phyloP scores from a whole-genome alignment of 2,888 invertebrate genomes.

The Agrypnus murinus region DNA sequence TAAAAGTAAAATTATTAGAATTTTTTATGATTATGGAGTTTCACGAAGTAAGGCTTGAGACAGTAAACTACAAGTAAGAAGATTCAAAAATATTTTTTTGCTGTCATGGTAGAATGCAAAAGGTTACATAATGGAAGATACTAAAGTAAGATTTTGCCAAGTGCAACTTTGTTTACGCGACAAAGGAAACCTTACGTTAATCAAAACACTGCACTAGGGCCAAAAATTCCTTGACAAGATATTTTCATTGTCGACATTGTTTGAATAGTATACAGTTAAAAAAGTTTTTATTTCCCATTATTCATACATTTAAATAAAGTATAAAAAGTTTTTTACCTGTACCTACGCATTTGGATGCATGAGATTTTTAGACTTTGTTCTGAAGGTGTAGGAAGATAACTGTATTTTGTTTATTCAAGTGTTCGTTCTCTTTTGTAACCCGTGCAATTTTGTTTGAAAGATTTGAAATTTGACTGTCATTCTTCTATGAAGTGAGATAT shows the following conservation, averaged over 20 bases:
- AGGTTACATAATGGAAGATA: background rate
- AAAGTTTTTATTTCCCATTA: background rate
- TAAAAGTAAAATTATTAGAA: too few relatives aligned
- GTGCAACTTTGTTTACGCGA: constrained; percentile 7
- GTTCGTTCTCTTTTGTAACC: too few relatives aligned
- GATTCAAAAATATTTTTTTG: too few relatives aligned
- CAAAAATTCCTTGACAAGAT: constrained; percentile 3
- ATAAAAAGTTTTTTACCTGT: background rate
- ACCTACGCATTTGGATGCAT: constrained; percentile 12
- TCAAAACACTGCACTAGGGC: constrained; percentile 10
- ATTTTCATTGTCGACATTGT: background rate
- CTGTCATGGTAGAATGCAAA: too few relatives aligned
- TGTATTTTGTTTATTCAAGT: background rate
- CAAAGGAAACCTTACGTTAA: background rate
- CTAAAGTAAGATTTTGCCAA: constrained; percentile 22
- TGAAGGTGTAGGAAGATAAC: background rate
- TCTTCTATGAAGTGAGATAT: too few relatives aligned
- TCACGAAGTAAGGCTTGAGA: too few relatives aligned
- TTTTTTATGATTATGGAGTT: too few relatives aligned
- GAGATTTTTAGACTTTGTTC: constrained; percentile 21
- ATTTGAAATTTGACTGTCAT: too few relatives aligned
- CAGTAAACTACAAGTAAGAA: too few relatives aligned
- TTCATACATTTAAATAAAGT: background rate
- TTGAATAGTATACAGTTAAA: background rate
- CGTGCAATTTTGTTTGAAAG: too few relatives aligned